Conservation (phyloP, 2,797 vertebrate species). For the Centropyge bicolor region DNA sequence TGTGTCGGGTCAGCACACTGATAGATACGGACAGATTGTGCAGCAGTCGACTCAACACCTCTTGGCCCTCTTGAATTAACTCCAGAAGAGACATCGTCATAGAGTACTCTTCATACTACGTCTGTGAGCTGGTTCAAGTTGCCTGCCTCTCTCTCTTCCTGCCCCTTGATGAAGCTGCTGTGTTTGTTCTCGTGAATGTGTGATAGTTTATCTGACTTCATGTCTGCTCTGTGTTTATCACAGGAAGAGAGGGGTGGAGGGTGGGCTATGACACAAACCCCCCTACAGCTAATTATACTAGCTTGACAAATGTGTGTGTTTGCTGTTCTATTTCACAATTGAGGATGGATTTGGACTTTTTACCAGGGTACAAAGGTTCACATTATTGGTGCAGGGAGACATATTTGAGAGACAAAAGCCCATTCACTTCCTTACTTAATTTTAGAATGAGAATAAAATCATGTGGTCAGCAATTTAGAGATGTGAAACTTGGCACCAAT, state of each 20-base stretch:
- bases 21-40: slow-evolving; percentile 46
- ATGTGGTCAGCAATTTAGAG: not conserved
- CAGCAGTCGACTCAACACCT: slow-evolving; percentile 46
- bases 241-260: slow-evolving; percentile 73
- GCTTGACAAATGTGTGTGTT: slow-evolving; percentile 1
- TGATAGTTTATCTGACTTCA: slow-evolving; percentile 63
- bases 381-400: no score
- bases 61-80: slow-evolving; percentile 49
- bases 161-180: slow-evolving; percentile 8
- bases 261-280: slow-evolving; percentile 49
- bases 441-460: not conserved
- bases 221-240: slow-evolving; percentile 65
- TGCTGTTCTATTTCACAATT: not conserved
- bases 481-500: not conserved
- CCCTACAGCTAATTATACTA: slow-evolving; percentile 59
- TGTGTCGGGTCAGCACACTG: slow-evolving; percentile 55
- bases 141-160: slow-evolving; percentile 18
- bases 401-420: no score
- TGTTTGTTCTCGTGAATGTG: slow-evolving; percentile 28
- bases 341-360: not conserved
- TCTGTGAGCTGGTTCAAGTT: not conserved
- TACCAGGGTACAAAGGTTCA: not conserved
- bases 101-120: not conserved
- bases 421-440: not conserved
- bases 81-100: slow-evolving; percentile 64